Conservation (phyloP, 1,140 invertebrate species). For the Papilio glaucus region DNA sequence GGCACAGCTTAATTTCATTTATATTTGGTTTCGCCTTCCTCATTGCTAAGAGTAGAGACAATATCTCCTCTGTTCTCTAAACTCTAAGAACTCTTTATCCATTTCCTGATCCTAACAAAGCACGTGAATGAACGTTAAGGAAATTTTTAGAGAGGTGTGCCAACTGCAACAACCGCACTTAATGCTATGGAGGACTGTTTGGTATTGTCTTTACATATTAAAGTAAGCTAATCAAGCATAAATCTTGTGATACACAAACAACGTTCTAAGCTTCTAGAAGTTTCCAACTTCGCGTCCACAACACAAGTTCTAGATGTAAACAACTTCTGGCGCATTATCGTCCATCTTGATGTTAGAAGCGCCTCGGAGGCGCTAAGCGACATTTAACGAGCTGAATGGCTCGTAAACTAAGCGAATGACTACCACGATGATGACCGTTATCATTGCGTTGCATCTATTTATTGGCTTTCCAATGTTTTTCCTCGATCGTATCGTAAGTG, state of each 20-base stretch:
- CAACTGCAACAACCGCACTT: too few relatives aligned
- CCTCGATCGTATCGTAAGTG: conserved; percentile 11
- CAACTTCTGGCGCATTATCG: conserved; percentile 30
- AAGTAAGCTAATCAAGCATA: too few relatives aligned
- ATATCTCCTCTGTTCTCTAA: too few relatives aligned
- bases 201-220: too few relatives aligned
- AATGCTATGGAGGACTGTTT: too few relatives aligned
- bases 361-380: conserved; percentile 37
- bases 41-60: too few relatives aligned
- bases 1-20: too few relatives aligned
- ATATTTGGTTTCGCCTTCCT: too few relatives aligned
- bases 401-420: conserved; percentile 32
- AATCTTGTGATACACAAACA: neutral
- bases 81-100: too few relatives aligned
- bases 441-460: conserved; percentile 28
- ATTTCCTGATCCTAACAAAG: too few relatives aligned
- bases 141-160: too few relatives aligned
- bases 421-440: conserved; percentile 19
- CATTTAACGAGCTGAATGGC: conserved; percentile 38
- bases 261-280: neutral
- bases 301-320: conserved; percentile 18
- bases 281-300: neutral
- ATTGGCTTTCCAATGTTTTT: conserved; percentile 27
- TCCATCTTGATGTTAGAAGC: conserved; percentile 22
- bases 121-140: too few relatives aligned